Base-by-base conservation (phyloP, 2,888 invertebrate genomes). In the Xylota sylvarum region DNA sequence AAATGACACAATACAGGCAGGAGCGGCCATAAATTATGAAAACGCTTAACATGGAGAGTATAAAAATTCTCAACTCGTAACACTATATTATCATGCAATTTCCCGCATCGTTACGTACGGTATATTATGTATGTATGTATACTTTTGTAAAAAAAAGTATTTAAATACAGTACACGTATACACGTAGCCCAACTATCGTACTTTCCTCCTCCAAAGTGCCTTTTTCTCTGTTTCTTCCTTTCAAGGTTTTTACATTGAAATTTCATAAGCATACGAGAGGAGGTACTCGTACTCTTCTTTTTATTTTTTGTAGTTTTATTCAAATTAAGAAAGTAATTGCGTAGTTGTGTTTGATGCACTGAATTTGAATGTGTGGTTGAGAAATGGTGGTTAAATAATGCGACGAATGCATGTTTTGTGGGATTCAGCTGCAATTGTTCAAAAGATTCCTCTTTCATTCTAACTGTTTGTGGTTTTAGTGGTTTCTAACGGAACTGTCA, bases 1-100 rank as follows among this genome's bases (percentile, higher is more conserved):
- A 70, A 85, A 80, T 76, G 76, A 76, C 74, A 80, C 73, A 58
- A 55, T 50, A 27, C 72, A 30, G 35, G 5, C 43, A 56, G 67
- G 52, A 58, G 50, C 50, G 52, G 65, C 64, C 65, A 86, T 86
- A 78, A 86, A 86, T 86, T 86, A 86, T 78, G 72, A 78, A 67
- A 81, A 85, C 76, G 80, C 77, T 86, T 69, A 84, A 69, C 78
- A 62, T 76, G 76, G 65, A 37, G 55, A 5, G 30, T 77, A 81
- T 76, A 86, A 86, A 81, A 81, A 86, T 86, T 86, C 86, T 82
- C 73, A 73, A 82, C 86, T 86, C 86, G 86, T 86, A 85, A 77
- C 78, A 86, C 81, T 78, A 78, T 82, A 86, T 86, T 86, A 86
- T 86, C 86, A 86, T 86, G 86, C 86, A 86, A 86, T 86, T 86